A percentile compares a stretch with the other conserved stretches of the same genome.
phyloP scores from a whole-genome alignment of 2,797 vertebrate genomes.

The Dermochelys coriacea region DNA sequence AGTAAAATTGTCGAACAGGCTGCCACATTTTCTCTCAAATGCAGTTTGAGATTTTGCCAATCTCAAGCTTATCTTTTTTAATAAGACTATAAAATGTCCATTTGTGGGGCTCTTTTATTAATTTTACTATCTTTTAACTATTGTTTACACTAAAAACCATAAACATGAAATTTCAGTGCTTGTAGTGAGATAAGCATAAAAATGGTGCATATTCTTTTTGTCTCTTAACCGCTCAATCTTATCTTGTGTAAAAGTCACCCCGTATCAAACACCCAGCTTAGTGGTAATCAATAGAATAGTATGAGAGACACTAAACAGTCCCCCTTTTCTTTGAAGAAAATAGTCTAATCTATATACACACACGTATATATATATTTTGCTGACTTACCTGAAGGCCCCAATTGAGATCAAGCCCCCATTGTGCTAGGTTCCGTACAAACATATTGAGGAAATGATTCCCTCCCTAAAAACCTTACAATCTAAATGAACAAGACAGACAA shows the following conservation, averaged over 20 bases:
- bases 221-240: background rate
- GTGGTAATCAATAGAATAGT: background rate
- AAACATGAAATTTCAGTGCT: background rate
- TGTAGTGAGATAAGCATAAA: background rate
- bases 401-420: background rate
- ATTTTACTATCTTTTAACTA: conserved; percentile 10
- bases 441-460: background rate
- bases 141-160: background rate
- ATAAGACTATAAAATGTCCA: background rate
- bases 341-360: too few species aligned
- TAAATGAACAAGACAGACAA: conserved; percentile 4
- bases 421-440: background rate
- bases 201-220: background rate
- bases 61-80: background rate
- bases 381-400: background rate
- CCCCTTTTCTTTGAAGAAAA: background rate
- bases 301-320: background rate
- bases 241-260: background rate
- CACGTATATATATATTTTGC: background rate
- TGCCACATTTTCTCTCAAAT: background rate
- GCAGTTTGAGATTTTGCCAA: background rate
- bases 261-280: background rate
- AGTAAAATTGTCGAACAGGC: background rate
- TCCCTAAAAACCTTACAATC: background rate
- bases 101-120: background rate